Conservation (phyloP, 2,797 vertebrate species). For the Ibycter americanus region DNA sequence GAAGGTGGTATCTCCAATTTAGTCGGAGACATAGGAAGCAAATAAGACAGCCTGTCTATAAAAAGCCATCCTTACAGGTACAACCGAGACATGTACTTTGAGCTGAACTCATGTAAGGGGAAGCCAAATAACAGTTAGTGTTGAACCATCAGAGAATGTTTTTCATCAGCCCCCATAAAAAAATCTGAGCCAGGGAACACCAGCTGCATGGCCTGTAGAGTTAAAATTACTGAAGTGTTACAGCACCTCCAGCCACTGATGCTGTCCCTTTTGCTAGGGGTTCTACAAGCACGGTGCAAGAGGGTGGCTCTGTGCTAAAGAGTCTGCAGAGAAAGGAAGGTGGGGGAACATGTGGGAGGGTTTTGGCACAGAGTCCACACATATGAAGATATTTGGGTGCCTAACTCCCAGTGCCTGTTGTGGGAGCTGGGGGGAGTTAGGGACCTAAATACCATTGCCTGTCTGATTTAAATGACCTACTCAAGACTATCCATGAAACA, state of each 20-base stretch:
- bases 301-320: neutral
- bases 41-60: neutral
- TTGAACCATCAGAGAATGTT: neutral
- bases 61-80: neutral
- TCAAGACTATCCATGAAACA: neutral
- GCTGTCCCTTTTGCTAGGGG: neutral
- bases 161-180: neutral
- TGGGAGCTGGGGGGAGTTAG: neutral
- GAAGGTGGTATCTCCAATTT: neutral
- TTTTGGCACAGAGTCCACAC: neutral
- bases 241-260: neutral
- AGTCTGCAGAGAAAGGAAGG: neutral
- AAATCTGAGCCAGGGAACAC: neutral
- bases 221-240: neutral
- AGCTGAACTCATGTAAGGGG: neutral
- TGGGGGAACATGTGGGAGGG: accelerated
- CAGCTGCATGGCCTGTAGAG: neutral
- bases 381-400: neutral
- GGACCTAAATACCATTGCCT: neutral
- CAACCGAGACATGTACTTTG: neutral
- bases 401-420: neutral
- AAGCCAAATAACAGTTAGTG: neutral
- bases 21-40: neutral
- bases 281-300: neutral
- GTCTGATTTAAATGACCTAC: neutral